Percentiles rank a stretch among this genome's conserved stretches.
Conservation (phyloP, 2,797 vertebrate genomes). For the Lepus townsendii region DNA sequence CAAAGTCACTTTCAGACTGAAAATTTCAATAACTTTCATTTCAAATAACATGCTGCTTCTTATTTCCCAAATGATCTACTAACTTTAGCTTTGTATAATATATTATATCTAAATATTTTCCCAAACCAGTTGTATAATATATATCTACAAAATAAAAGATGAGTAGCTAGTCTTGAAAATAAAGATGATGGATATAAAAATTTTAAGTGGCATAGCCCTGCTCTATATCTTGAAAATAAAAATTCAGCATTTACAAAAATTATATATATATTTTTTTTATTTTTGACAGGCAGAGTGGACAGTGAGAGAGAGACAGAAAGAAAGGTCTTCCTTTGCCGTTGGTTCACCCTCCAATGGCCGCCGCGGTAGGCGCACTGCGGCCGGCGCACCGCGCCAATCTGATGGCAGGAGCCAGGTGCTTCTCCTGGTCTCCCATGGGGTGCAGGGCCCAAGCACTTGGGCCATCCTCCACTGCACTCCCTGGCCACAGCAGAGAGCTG, state of each 20-base stretch:
- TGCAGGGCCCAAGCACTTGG: too few species aligned
- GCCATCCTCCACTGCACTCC: too few species aligned
- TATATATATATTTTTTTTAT: too few species aligned
- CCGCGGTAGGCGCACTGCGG: too few species aligned
- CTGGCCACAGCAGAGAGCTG: too few species aligned
- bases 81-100: constrained; percentile 68
- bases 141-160: constrained; percentile 46
- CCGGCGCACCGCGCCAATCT: too few species aligned
- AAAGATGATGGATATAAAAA: constrained; percentile 52
- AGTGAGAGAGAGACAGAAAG: too few species aligned
- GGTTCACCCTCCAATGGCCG: too few species aligned
- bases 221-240: background rate
- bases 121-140: constrained; percentile 53
- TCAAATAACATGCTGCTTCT: constrained; percentile 63
- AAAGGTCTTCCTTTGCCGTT: too few species aligned
- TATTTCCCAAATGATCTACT: constrained; percentile 76
- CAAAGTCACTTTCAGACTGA: constrained; percentile 63
- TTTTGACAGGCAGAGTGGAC: too few species aligned
- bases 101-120: constrained; percentile 71
- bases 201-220: background rate
- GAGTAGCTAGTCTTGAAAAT: constrained; percentile 61
- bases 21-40: constrained; percentile 72
- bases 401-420: too few species aligned
- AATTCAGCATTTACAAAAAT: background rate
- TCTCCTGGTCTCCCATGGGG: too few species aligned